Evolutionary conservation across 35 echinoderm and acorn worm genomes (phyloP).

Genomic region (Stichopus chloronotus): DNA sequence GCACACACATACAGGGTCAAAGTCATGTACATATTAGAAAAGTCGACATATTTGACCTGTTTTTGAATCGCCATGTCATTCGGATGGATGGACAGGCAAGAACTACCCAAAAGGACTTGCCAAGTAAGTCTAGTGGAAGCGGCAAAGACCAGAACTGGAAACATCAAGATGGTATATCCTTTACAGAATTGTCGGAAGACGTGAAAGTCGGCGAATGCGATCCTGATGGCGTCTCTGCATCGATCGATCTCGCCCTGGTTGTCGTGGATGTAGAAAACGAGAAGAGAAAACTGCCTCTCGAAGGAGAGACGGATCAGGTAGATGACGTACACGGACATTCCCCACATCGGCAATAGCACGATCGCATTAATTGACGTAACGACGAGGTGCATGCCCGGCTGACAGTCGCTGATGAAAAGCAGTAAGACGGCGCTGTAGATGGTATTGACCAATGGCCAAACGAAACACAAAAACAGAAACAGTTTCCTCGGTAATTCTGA

Average conservation of each 20-base stretch:
- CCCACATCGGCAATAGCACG: background rate
- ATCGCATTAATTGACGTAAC: background rate
- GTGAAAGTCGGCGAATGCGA: background rate
- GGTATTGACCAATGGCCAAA: background rate
- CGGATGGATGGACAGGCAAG: background rate
- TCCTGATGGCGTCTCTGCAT: slow-evolving; percentile 10
- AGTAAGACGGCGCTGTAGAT: background rate
- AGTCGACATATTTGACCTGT: background rate
- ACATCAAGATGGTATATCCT: background rate
- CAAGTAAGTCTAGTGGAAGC: background rate
- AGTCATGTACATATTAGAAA: background rate
- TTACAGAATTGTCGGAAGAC: slow-evolving; percentile 23
- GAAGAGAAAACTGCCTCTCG: slow-evolving; percentile 20
- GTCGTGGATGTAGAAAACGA: slow-evolving; percentile 25
- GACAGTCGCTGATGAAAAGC: slow-evolving; percentile 7
- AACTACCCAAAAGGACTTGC: background rate
- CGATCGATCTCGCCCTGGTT: background rate
- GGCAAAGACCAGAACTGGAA: background rate
- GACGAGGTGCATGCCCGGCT: background rate
- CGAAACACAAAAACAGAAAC: background rate
- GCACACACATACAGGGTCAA: background rate
- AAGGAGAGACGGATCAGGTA: slow-evolving; percentile 24
- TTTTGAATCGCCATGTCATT: background rate
- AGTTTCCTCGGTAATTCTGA: slow-evolving; percentile 32
- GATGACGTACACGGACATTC: slow-evolving; percentile 1